Evolutionary conservation across 2,797 vertebrate genomes (phyloP).

Genomic region (Lepilemur ruficaudatus): DNA sequence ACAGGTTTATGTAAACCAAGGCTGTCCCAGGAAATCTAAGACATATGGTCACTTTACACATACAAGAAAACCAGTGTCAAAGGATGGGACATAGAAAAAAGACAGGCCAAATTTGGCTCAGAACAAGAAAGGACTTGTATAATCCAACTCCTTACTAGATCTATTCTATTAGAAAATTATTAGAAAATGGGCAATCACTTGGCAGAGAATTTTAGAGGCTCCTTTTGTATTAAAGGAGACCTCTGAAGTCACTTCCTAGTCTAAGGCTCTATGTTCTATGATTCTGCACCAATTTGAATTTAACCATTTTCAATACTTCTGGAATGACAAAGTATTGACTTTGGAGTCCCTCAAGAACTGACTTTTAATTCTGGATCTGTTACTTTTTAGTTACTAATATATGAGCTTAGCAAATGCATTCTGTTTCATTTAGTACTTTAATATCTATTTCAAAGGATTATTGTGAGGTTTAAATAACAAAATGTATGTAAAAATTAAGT

Average conservation of each 20-base stretch:
- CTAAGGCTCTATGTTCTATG: neutral
- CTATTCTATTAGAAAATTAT: neutral
- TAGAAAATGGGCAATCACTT: neutral
- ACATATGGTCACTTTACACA: neutral
- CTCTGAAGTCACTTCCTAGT: neutral
- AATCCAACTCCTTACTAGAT: neutral
- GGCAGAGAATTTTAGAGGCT: neutral
- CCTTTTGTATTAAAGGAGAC: neutral
- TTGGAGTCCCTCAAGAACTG: neutral
- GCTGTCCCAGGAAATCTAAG: neutral
- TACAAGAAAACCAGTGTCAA: neutral
- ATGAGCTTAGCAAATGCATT: neutral
- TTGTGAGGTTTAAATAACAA: neutral
- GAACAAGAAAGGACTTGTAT: neutral
- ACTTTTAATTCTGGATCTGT: constrained; percentile 16
- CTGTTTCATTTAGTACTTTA: neutral
- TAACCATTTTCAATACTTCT: neutral
- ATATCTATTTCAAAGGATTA: neutral
- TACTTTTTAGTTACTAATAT: neutral
- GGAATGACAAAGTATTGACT: neutral
- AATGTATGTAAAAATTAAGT: neutral
- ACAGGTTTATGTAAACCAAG: neutral
- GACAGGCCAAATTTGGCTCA: neutral
- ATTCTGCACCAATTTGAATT: neutral
- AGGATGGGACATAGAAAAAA: neutral